phyloP scores from a whole-genome alignment of 2,888 invertebrate genomes.

The Tipula confusa region DNA sequence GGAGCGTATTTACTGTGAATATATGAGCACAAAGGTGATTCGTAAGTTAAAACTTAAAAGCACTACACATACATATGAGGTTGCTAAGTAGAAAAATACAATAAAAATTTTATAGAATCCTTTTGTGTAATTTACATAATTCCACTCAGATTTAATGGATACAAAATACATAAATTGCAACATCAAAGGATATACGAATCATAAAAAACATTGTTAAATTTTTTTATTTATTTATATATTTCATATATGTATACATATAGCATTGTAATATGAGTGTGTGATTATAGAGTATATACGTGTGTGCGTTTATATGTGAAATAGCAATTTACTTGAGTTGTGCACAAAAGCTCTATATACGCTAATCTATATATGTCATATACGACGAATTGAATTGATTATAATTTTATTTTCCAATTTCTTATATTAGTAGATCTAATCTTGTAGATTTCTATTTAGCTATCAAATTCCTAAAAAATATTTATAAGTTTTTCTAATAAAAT shows the following conservation, averaged over 20 bases:
- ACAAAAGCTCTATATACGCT: not conserved
- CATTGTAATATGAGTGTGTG: not conserved
- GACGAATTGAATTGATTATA: not conserved
- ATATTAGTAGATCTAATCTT: not conserved
- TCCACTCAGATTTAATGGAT: not conserved
- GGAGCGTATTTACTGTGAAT: not conserved
- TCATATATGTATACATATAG: no score
- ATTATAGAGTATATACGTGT: not conserved
- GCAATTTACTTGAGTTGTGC: not conserved
- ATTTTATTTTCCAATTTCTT: not conserved
- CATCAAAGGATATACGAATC: not conserved
- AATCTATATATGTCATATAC: not conserved
- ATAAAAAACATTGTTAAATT: not conserved
- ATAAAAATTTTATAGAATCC: not conserved
- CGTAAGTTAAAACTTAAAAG: not conserved
- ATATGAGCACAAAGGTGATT: not conserved
- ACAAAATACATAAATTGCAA: constrained; percentile 8
- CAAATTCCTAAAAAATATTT: not conserved
- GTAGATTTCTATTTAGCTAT: not conserved
- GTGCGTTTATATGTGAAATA: not conserved
- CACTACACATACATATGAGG: not conserved
- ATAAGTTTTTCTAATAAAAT: not conserved
- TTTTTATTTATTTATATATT: no score
- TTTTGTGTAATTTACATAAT: not conserved
- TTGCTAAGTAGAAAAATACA: not conserved